Base-by-base conservation (phyloP, 2,888 invertebrate genomes). In the Digitonthophagus gazella region DNA sequence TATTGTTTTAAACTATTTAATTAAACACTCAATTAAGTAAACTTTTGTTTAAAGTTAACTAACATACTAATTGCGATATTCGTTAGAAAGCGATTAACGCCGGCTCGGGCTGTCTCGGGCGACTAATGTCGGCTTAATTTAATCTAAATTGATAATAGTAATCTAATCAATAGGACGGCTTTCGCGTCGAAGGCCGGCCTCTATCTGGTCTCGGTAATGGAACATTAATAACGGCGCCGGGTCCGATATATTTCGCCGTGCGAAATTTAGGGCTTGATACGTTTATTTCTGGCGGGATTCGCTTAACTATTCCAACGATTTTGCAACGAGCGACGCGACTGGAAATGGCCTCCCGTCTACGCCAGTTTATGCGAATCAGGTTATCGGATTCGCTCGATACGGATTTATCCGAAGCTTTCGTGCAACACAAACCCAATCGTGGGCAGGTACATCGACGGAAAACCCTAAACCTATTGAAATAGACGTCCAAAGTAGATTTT, bases 91-190 rank as follows among this genome's bases (percentile, higher is more conserved):
- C 28, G 28, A 44, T 44, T 44, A 44, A 44, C 28, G 28, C 28
- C 28, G 28, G 28, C 11, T 44, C 11, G 8, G 28, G 28, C 28
- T 44, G 28, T 44, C 28, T 44, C 61, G 19, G 1, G 2, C 61
- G 61, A 6, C 61, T 61, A 61, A 61, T 61, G 18, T 18, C 20
- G 18, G 18, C 61, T 20, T 61, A 61, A 61, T 61, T 61, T 61
- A 61, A 19, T 61, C 61, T 61, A 19, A 61, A 61, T 66, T 66
- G 58, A 66, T 66, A 66, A 66, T 66, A 22, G 57, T 58, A 66
- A 66, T 66, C 28, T 58, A 20, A 66, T 66, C 66, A 22, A 66
- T 66, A 66, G 28, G 28, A 44, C 11, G 28, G 28, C 8, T 6
- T 3, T 6, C 28, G 2, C 28, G 28, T 44, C 28, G 28, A 44